phyloP scores from a whole-genome alignment of 92 coral and sea anemone species.

The Ricordea florida region DNA sequence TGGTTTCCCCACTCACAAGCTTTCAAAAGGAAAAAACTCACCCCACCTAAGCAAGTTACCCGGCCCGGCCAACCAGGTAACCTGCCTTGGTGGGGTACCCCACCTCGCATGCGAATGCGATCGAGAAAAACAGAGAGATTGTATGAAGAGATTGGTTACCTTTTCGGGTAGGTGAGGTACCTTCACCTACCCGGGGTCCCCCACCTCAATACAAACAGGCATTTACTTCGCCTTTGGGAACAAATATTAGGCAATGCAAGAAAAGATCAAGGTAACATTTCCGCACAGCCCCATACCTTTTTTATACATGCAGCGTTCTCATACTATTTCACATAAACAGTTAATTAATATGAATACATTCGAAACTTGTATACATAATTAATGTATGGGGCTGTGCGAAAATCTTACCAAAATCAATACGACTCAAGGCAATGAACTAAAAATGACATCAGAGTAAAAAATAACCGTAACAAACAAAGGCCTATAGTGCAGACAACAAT shows the following conservation, averaged over 20 bases:
- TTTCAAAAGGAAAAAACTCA: background rate
- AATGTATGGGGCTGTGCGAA: too few relatives aligned
- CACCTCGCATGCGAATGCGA: background rate
- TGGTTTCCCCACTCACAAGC: background rate
- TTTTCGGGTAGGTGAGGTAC: background rate
- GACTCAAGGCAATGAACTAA: too few relatives aligned
- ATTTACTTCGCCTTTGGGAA: background rate
- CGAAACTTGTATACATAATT: background rate
- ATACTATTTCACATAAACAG: background rate
- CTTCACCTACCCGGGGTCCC: conserved; percentile 5
- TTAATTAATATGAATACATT: background rate
- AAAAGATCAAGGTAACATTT: background rate
- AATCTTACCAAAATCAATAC: too few relatives aligned
- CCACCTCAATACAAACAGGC: conserved; percentile 1
- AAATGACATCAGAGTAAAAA: too few relatives aligned
- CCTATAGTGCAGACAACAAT: too few relatives aligned
- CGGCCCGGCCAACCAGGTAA: background rate
- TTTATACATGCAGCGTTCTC: too few relatives aligned
- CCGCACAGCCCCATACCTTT: too few relatives aligned
- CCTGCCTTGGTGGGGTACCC: background rate
- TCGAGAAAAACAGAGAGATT: background rate
- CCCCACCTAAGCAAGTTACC: background rate
- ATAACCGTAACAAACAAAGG: too few relatives aligned
- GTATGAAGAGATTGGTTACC: background rate
- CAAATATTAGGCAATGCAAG: background rate